Conservation (phyloP, 2,113 vertebrate genomes). For the Oryzias celebensis region DNA sequence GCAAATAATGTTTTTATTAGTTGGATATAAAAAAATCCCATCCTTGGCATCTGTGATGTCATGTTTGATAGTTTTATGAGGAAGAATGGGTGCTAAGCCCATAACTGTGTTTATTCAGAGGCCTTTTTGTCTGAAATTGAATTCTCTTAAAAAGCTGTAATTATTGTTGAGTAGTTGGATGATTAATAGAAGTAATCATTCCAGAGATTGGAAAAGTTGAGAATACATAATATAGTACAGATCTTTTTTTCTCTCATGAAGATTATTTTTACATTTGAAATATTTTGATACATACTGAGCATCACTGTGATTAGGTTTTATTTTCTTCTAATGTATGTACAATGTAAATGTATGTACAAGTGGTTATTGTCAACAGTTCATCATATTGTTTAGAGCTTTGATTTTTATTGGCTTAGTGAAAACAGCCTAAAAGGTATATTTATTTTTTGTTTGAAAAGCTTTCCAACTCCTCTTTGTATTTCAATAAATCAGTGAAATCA, state of each 20-base stretch:
- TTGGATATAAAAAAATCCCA: constrained; percentile 9
- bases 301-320: neutral
- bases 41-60: constrained; percentile 49
- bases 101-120: neutral
- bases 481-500: constrained; percentile 42
- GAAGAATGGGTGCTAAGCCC: neutral
- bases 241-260: neutral
- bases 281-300: neutral
- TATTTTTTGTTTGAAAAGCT: constrained; percentile 42
- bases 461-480: constrained; percentile 14
- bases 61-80: neutral
- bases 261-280: neutral
- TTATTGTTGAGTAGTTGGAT: neutral
- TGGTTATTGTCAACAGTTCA: neutral
- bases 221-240: neutral
- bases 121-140: neutral
- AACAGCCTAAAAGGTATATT: constrained; percentile 9
- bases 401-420: constrained; percentile 4
- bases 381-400: neutral
- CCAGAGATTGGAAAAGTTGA: neutral
- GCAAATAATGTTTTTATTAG: constrained; percentile 7
- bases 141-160: neutral
- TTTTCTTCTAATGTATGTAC: neutral
- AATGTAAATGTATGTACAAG: too few species aligned
- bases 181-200: neutral